Evolutionary conservation across 2,888 invertebrate species (phyloP).

Genomic region (Lottia scabra): DNA sequence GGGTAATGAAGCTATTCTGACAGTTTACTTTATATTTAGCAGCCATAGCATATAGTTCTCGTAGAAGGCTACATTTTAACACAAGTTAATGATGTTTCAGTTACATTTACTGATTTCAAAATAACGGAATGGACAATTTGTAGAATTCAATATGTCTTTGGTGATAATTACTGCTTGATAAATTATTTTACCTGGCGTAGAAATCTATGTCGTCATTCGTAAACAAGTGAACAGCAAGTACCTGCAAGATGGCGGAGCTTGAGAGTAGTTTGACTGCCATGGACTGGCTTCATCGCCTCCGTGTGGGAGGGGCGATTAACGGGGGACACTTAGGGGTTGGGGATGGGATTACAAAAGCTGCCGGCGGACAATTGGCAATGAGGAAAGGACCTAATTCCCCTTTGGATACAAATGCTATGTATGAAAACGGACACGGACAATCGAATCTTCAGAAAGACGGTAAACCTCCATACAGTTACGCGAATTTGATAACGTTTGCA

Average conservation of each 20-base stretch:
- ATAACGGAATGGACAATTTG: too few relatives aligned
- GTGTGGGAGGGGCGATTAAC: slow-evolving; percentile 62
- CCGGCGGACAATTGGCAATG: slow-evolving; percentile 54
- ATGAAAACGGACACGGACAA: slow-evolving; percentile 48
- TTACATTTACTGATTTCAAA: not conserved
- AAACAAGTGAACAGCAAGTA: slow-evolving; percentile 13
- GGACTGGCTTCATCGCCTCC: slow-evolving; percentile 72
- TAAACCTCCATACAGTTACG: slow-evolving; percentile 76
- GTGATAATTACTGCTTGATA: not conserved
- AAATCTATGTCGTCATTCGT: slow-evolving; percentile 30
- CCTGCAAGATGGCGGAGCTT: slow-evolving; percentile 67
- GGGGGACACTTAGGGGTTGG: slow-evolving; percentile 37
- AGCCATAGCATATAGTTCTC: too few relatives aligned
- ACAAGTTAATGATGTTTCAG: not conserved
- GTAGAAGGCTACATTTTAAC: not conserved
- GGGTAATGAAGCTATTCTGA: slow-evolving; percentile 44
- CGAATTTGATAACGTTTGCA: slow-evolving; percentile 79
- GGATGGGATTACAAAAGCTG: slow-evolving; percentile 43
- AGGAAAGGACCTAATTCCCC: slow-evolving; percentile 62
- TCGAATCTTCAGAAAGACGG: slow-evolving; percentile 61
- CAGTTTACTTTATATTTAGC: slow-evolving; percentile 24
- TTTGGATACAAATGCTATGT: slow-evolving; percentile 56
- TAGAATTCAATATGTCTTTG: too few relatives aligned
- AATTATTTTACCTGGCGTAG: slow-evolving; percentile 9
- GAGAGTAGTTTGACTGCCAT: slow-evolving; percentile 72